phyloP scores from a whole-genome alignment of 2,797 vertebrate species.

The Morelia viridis region DNA sequence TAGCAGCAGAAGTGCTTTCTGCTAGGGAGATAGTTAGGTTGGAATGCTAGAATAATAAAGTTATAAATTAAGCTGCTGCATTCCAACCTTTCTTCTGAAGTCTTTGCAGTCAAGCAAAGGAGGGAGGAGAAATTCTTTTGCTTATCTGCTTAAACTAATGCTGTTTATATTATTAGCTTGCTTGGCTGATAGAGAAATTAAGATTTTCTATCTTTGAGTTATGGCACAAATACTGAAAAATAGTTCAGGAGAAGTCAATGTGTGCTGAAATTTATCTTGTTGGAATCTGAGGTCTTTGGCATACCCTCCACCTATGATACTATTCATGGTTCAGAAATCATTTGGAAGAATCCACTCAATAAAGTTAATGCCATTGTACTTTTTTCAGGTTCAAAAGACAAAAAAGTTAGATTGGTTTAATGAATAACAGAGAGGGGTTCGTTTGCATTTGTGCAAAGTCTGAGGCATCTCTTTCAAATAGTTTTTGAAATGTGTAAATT shows the following conservation, averaged over 20 bases:
- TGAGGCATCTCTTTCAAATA: neutral
- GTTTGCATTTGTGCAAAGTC: neutral
- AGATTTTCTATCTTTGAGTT: neutral
- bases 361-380: neutral
- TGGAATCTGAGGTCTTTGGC: neutral
- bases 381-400: neutral
- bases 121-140: neutral
- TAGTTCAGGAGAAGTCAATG: neutral
- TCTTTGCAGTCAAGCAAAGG: neutral
- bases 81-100: neutral
- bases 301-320: neutral
- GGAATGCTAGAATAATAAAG: neutral
- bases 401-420: neutral
- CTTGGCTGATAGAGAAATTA: neutral
- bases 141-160: neutral
- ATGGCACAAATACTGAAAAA: neutral
- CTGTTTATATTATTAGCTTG: neutral
- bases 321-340: neutral
- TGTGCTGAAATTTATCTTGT: neutral
- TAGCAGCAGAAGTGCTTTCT: neutral
- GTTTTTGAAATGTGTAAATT: neutral
- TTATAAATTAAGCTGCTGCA: neutral
- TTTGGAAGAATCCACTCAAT: neutral
- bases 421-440: neutral
- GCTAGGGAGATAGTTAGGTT: neutral